phyloP scores from a whole-genome alignment of 2,888 invertebrate genomes.

The Trissolcus japonicus region DNA sequence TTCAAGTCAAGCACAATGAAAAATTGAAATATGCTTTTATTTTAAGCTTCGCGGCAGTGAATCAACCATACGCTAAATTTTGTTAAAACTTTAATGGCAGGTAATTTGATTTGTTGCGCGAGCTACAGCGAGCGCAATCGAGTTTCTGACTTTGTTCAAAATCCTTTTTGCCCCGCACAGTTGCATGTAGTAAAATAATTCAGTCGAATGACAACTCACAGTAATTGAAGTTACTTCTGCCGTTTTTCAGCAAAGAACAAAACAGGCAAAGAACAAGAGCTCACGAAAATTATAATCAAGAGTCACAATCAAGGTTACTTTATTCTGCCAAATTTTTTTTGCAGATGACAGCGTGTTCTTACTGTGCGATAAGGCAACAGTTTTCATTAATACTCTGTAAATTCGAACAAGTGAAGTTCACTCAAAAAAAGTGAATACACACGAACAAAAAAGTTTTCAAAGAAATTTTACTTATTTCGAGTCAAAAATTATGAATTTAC shows the following conservation, averaged over 20 bases:
- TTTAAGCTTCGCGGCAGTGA: constrained; percentile 31
- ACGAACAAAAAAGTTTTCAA: too few species aligned
- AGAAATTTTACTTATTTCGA: too few species aligned
- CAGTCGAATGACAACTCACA: constrained; percentile 43
- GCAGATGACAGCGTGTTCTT: not conserved
- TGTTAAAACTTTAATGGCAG: constrained; percentile 50
- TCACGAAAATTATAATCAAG: constrained; percentile 35
- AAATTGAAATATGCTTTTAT: constrained; percentile 25
- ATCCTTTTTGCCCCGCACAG: constrained; percentile 48
- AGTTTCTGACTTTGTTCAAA: constrained; percentile 49
- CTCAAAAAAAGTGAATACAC: too few species aligned
- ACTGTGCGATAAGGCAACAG: too few species aligned
- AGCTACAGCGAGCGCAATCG: constrained; percentile 38
- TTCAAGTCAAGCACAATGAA: constrained; percentile 16
- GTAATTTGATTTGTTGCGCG: constrained; percentile 48
- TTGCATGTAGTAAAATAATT: constrained; percentile 48
- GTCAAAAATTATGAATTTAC: too few species aligned
- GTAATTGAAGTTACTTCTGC: constrained; percentile 47
- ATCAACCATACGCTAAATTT: constrained; percentile 50
- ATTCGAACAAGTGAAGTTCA: too few species aligned
- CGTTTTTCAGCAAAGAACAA: constrained; percentile 39
- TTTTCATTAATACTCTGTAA: too few species aligned
- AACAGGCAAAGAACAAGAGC: constrained; percentile 11
- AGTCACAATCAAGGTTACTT: constrained; percentile 17
- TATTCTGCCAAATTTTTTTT: constrained; percentile 5